A percentile compares a stretch with the other conserved stretches of the same genome.
phyloP scores from a whole-genome alignment of 2,113 vertebrate genomes.

The Halcyon senegalensis region DNA sequence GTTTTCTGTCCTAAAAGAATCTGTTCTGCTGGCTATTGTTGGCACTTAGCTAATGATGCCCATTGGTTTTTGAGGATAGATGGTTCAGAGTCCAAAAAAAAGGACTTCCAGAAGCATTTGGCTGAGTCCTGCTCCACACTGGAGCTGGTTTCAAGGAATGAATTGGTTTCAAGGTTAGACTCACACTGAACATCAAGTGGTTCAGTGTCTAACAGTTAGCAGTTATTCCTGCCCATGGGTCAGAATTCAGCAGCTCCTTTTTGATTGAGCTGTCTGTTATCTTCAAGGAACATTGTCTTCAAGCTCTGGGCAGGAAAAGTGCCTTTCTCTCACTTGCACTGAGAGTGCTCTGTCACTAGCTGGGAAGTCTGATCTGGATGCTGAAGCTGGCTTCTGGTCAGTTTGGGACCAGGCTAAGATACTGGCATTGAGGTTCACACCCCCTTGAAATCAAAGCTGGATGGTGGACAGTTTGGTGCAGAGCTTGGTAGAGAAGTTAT shows the following conservation, averaged over 20 bases:
- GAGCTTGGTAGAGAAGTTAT: background rate
- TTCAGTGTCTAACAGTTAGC: background rate
- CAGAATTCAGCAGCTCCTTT: background rate
- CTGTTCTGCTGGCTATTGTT: background rate
- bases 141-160: background rate
- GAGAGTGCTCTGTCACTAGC: background rate
- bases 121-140: background rate
- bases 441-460: background rate
- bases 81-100: background rate
- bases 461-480: background rate
- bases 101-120: background rate
- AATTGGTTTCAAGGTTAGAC: background rate
- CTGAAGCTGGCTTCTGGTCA: background rate
- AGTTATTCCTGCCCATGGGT: background rate
- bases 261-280: background rate
- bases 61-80: background rate
- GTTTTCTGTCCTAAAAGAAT: background rate
- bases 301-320: background rate
- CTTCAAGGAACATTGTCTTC: background rate
- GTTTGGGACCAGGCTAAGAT: background rate
- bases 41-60: background rate
- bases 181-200: background rate
- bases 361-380: background rate
- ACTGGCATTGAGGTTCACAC: background rate
- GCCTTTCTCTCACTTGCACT: background rate